Percentiles rank a stretch among this genome's conserved stretches.
These are phyloP conservation scores for Colletes collaris DNA, from an alignment of 2,888 invertebrate genomes.

Conservation along the genomic window DNA sequence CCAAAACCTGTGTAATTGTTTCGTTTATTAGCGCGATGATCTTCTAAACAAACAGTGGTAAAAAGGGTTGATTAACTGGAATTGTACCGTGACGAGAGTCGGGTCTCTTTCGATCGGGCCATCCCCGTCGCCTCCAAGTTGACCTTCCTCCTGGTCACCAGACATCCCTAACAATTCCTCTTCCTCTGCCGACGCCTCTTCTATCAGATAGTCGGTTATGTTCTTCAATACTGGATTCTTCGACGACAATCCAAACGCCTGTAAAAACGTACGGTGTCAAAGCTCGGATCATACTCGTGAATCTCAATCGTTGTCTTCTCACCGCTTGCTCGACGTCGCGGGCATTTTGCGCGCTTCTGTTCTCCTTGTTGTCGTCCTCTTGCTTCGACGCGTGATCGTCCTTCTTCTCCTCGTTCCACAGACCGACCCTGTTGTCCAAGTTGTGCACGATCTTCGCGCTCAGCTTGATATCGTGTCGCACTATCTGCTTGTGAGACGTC, in stretches of 20 bases:
- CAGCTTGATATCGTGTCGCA: slow-evolving; percentile 95
- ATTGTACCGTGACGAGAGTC: slow-evolving; percentile 86
- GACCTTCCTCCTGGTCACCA: slow-evolving; percentile 84
- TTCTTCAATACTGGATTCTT: slow-evolving; percentile 97
- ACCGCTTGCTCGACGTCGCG: slow-evolving; percentile 78
- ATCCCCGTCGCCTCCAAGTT: slow-evolving; percentile 82
- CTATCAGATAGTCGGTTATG: slow-evolving; percentile 98
- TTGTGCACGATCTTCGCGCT: slow-evolving; percentile 96
- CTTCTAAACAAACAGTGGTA: background rate
- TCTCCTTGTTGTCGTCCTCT: slow-evolving; percentile 67
- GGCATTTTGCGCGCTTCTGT: slow-evolving; percentile 69
- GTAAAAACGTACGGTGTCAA: slow-evolving; percentile 44
- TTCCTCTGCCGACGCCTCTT: slow-evolving; percentile 99
- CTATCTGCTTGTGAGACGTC: slow-evolving; percentile 93
- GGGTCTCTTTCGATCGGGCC: slow-evolving; percentile 89
- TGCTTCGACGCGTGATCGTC: slow-evolving; percentile 71
- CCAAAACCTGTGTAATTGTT: slow-evolving; percentile 83
- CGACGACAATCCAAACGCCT: slow-evolving; percentile 89
- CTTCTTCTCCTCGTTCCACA: slow-evolving; percentile 88
- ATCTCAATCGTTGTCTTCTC: slow-evolving; percentile 29
- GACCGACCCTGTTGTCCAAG: slow-evolving; percentile 91
- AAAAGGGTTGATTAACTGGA: background rate
- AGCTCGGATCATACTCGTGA: no score
- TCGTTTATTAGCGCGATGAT: no score
- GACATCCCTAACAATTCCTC: slow-evolving; percentile 93